Conservation (phyloP, 2,888 invertebrate species). For the Megastigmus dorsalis region DNA sequence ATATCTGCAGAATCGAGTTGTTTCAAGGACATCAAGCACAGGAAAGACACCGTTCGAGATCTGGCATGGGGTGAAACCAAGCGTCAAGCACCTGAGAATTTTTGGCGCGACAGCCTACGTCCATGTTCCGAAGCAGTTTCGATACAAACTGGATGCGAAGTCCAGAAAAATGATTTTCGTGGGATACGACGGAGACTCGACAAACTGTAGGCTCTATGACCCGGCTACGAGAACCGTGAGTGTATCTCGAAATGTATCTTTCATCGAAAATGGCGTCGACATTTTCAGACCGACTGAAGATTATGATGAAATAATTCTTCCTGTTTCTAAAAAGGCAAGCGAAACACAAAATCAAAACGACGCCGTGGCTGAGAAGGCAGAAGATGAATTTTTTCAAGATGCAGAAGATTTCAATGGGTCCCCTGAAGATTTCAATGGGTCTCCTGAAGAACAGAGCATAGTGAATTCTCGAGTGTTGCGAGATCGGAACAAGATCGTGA, state of each 20-base stretch:
- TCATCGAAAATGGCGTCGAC: no score
- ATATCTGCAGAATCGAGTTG: slow-evolving; percentile 55
- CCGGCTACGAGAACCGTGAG: background rate
- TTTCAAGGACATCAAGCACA: no score
- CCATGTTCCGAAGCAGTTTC: background rate
- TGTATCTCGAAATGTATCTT: background rate
- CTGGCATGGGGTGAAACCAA: background rate
- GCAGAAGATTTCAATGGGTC: background rate
- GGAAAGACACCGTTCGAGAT: background rate
- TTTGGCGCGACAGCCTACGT: slow-evolving; percentile 1
- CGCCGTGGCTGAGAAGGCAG: background rate
- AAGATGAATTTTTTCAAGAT: background rate
- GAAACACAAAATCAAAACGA: no score
- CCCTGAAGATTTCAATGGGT: background rate
- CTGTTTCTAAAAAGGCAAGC: no score
- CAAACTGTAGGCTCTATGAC: slow-evolving; percentile 23
- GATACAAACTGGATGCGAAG: background rate
- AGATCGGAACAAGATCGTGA: background rate
- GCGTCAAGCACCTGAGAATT: background rate
- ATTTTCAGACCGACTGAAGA: no score
- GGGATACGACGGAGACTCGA: background rate
- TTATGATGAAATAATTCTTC: no score
- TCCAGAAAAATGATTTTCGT: background rate
- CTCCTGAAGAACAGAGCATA: background rate
- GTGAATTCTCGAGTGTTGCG: no score